These are phyloP conservation scores for Polyploca ridens DNA, from an alignment of 2,888 invertebrate species.

Conservation along the genomic window DNA sequence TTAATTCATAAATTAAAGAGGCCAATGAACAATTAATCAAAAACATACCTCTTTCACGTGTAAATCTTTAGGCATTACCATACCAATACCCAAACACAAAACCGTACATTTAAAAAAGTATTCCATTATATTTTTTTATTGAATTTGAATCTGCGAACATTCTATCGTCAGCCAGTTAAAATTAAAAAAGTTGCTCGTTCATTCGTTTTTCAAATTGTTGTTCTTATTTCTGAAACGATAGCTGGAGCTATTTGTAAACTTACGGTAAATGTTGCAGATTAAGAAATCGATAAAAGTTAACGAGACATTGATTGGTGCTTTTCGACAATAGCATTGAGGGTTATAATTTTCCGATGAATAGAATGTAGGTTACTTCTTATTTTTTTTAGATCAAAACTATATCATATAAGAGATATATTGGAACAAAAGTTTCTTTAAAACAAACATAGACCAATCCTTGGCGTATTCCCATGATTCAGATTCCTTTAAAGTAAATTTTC, in stretches of 20 bases:
- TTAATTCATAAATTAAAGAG: not conserved
- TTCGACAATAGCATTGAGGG: not conserved
- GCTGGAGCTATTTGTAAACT: slow-evolving; percentile 4
- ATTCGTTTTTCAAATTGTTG: slow-evolving; percentile 5
- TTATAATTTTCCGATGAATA: not conserved
- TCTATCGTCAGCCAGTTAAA: not conserved
- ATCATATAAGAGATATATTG: no score
- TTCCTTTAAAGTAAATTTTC: no score
- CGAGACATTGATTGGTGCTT: not conserved
- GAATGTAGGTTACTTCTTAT: no score
- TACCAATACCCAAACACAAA: not conserved
- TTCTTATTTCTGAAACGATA: slow-evolving; percentile 1
- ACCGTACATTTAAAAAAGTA: not conserved
- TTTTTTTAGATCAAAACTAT: no score
- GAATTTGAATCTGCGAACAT: slow-evolving; percentile 1
- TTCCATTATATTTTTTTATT: not conserved
- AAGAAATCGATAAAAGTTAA: not conserved
- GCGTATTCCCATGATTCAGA: no score
- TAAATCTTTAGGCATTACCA: not conserved
- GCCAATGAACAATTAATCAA: not conserved
- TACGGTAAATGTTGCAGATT: not conserved
- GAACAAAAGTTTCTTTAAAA: no score
- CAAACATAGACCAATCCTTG: no score
- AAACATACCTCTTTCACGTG: not conserved
- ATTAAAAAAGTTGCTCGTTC: not conserved